Percentiles rank a stretch among this genome's conserved stretches.
Conservation (phyloP, 2,113 vertebrate species). For the Macaca nemestrina region DNA sequence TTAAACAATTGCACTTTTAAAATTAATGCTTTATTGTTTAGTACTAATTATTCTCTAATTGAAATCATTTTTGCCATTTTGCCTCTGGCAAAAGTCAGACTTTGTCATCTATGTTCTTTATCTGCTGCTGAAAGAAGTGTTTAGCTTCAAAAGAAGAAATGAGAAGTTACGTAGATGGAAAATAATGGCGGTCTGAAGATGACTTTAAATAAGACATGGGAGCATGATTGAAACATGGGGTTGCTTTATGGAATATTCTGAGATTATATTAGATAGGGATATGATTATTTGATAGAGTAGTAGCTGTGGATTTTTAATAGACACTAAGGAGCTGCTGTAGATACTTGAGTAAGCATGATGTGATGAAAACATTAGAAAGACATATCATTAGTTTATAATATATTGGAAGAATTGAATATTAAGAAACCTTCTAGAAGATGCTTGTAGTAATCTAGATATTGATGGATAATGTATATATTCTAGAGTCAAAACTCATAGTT, state of each 20-base stretch:
- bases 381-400: neutral
- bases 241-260: neutral
- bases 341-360: neutral
- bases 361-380: slow-evolving; percentile 12
- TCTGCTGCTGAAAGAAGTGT: neutral
- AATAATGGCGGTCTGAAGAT: neutral
- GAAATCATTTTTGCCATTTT: slow-evolving; percentile 19
- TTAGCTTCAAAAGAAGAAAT: neutral
- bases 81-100: neutral
- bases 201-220: neutral
- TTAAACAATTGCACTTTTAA: neutral
- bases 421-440: neutral
- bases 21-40: neutral
- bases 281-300: neutral
- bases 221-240: neutral
- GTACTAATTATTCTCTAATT: neutral
- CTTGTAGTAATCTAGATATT: neutral
- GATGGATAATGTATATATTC: neutral
- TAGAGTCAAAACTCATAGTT: neutral
- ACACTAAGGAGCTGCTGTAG: neutral
- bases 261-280: neutral
- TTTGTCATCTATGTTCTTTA: neutral
- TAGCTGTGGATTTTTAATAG: neutral
- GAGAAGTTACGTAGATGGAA: neutral
- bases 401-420: neutral